phyloP scores from a whole-genome alignment of 2,113 vertebrate species.

The Genyomyrus donnyi region DNA sequence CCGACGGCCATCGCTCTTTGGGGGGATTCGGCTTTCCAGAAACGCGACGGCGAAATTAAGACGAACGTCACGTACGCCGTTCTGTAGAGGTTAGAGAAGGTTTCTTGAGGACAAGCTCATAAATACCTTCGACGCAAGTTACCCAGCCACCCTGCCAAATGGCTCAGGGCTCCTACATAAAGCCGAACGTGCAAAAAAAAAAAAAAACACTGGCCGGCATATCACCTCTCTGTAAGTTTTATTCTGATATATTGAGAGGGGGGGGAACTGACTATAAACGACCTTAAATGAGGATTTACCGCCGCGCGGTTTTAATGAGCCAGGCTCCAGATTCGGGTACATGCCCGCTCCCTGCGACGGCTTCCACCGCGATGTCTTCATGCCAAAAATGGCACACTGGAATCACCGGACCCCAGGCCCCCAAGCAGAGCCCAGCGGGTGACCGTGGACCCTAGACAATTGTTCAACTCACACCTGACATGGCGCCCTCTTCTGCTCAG shows the following conservation, averaged over 20 bases:
- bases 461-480: background rate
- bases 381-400: background rate
- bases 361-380: background rate
- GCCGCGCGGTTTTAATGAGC: background rate
- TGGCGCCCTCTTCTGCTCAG: background rate
- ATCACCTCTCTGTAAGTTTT: conserved; percentile 46
- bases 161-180: conserved; percentile 44
- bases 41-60: conserved; percentile 35
- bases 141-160: conserved; percentile 43
- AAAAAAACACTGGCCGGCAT: conserved; percentile 48
- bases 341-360: background rate
- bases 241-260: background rate
- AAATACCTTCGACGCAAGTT: conserved; percentile 49
- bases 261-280: background rate
- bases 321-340: background rate
- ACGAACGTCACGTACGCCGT: conserved; percentile 44
- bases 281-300: background rate
- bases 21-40: conserved; percentile 41
- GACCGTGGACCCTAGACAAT: background rate
- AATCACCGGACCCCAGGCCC: background rate
- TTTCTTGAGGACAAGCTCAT: conserved; percentile 54
- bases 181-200: conserved; percentile 48
- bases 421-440: background rate
- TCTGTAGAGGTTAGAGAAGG: conserved; percentile 50
- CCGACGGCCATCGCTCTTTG: conserved; percentile 36